Evolutionary conservation across 2,888 invertebrate genomes (phyloP).

Genomic region (Zootermopsis nevadensis): DNA sequence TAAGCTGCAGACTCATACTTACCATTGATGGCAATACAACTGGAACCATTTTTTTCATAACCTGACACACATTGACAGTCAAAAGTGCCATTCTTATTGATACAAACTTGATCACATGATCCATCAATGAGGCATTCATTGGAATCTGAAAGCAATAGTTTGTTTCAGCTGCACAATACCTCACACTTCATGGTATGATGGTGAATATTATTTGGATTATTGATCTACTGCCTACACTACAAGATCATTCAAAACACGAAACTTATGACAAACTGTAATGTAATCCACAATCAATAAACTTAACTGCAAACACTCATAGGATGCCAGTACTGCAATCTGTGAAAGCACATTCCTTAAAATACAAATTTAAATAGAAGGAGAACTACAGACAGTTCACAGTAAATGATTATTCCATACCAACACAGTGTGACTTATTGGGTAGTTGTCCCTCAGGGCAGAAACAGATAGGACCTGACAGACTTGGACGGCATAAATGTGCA

Average conservation of each 20-base stretch:
- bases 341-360: no score
- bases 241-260: no score
- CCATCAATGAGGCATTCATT: conserved; percentile 81
- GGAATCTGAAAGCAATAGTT: conserved; percentile 68
- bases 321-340: no score
- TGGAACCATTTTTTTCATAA: conserved; percentile 70
- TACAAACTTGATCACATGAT: conserved; percentile 80
- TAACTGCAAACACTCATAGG: no score
- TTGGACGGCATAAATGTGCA: conserved; percentile 76
- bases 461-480: conserved; percentile 77
- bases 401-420: conserved; percentile 60
- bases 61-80: conserved; percentile 80
- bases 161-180: no score
- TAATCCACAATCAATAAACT: no score
- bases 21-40: conserved; percentile 81
- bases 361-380: no score
- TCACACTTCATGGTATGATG: no score
- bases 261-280: no score
- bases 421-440: conserved; percentile 72
- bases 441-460: conserved; percentile 78
- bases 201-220: no score
- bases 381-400: no score
- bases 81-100: conserved; percentile 75
- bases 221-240: no score
- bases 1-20: conserved; percentile 55